Base-by-base conservation (phyloP, 1,140 invertebrate genomes). In the Euglossa dilemma region DNA sequence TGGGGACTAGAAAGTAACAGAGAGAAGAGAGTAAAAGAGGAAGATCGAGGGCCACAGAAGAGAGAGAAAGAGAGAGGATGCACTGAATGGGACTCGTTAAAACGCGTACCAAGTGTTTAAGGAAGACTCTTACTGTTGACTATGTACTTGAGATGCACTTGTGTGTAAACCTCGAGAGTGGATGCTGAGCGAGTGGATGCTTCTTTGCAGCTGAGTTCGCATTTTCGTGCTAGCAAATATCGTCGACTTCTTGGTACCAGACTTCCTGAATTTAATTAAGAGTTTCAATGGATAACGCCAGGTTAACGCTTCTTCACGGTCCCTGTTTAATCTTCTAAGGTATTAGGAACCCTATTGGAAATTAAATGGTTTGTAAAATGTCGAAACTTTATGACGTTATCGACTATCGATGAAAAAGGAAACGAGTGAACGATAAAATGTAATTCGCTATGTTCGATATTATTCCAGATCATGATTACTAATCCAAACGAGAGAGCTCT, bases 71-170 rank as follows among this genome's bases (percentile, higher is more conserved):
- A 20, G 20, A 6, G 18, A 20, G 20, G 57, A 63, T 43, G 59
- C 43, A n/a, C 11, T 63, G 75, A 80, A 80, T 28, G 77, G 45
- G 67, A 50, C 82, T 71, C 47, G 67, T 84, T 80, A 57, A 84
- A 84, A 80, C 52, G 61, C 47, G 45, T n/a, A 43, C 75, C 36
- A n/a, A 83, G 81, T 75, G 80, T 82, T 82, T 82, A 82, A 82
- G 80, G 63, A 82, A 82, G 66, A 64, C 75, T 70, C 47, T 78
- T 12, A 52, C 57, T 83, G 75, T 69, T 63, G 64, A 78, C 54
- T 70, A 52, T 23, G 43, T 54, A 50, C 74, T 83, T 43, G 66
- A 83, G 47, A 70, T 70, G 63, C 74, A 50, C 47, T 83, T 70
- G 71, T 77, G 28, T 50, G 28, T 28, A 56, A n/a, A 6, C 6